Evolutionary conservation across 2,113 vertebrate species (phyloP).

Genomic region (Tragelaphus imberbis): DNA sequence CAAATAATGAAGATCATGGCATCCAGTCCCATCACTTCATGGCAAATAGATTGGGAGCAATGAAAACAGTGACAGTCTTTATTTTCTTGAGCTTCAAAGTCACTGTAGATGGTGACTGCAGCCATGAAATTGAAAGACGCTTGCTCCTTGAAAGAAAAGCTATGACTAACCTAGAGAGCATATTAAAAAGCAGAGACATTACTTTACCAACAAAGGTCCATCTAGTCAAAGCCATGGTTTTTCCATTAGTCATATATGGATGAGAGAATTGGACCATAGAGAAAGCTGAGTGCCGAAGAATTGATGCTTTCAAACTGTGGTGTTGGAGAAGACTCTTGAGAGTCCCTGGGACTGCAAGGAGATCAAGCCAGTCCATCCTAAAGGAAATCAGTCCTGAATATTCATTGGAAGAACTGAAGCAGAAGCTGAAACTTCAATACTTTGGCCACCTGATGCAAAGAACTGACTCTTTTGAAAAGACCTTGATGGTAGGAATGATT

Average conservation of each 20-base stretch:
- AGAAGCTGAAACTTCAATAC: not conserved
- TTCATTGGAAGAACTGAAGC: not conserved
- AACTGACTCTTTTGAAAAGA: not conserved
- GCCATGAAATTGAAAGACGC: not conserved
- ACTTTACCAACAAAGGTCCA: not conserved
- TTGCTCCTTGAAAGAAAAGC: not conserved
- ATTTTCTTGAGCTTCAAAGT: not conserved
- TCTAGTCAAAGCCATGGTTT: not conserved
- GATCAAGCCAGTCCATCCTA: not conserved
- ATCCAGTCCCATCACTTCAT: not conserved
- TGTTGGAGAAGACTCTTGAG: not conserved
- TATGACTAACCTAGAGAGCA: not conserved
- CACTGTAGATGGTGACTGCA: not conserved
- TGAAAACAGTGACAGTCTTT: not conserved
- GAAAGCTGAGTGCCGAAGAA: not conserved
- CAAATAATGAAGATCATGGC: not conserved
- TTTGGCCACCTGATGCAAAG: not conserved
- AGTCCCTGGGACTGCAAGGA: not conserved
- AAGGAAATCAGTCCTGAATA: not conserved
- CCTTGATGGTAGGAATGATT: not conserved
- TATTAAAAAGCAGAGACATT: not conserved
- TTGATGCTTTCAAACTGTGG: not conserved
- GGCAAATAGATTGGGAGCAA: not conserved
- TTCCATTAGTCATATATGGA: not conserved
- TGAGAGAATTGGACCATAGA: not conserved